Evolutionary conservation across 2,888 invertebrate species (phyloP), one percentile per base, ranked within the genome.

Genomic region (Hyles lineata): DNA sequence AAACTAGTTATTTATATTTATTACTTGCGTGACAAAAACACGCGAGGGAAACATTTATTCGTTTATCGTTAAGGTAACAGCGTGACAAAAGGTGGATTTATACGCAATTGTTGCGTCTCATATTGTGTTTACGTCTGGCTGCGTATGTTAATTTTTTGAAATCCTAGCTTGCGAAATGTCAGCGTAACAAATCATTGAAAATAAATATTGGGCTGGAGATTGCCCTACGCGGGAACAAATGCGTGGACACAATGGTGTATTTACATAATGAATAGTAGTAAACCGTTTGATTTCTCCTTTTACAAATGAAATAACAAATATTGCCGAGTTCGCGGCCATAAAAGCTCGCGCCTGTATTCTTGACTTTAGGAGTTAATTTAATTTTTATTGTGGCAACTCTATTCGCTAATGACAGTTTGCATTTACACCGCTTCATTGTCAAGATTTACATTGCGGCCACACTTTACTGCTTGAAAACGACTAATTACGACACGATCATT

Each of bases 241-340:
- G 74, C 76, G 75, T 74, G 70, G 74, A 74, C 32, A 85, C 87
- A 88, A 87, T 86, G 80, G 84, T 76, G 79, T 85, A 87, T 87
- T 87, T 87, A 86, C 85, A 83, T 86, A 86, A 81, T 80, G 79
- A 81, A 82, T 35, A 50, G 80, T 80, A 82, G 78, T 84, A 87
- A 87, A 83, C 80, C 79, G 79, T 82, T 83, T 79, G 81, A 83
- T 83, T 85, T 82, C 83, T 82, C 83, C 78, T 84, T 81, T 80
- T 82, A 83, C 80, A 84, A 84, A 85, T 84, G 80, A 83, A 85
- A 80, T 83, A 83, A 84, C 80, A 81, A 82, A 84, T 83, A 81
- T 83, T 81, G 76, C 77, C 76, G 71, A 78, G 78, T 78, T 82
- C 78, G 78, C 78, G 77, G 78, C 73, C 75, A 79, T 82, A 84